These are phyloP conservation scores for Drosophila kepulauana DNA, from an alignment of 1,140 invertebrate species.

Conservation along the genomic window DNA sequence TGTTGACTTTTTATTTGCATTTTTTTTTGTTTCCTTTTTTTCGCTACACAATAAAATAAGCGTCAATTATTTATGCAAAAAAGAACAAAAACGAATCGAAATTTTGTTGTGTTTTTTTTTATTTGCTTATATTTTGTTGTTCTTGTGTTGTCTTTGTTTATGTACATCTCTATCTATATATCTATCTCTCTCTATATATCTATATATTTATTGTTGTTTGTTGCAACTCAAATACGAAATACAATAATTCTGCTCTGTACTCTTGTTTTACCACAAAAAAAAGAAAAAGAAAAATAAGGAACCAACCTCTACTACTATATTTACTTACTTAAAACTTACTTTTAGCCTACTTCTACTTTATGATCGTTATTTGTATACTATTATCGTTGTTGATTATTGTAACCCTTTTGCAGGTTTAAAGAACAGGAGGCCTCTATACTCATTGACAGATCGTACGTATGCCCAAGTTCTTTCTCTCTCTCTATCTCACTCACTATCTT, in stretches of 20 bases:
- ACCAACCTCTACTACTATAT: constrained; percentile 13
- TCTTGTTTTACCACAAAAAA: constrained; percentile 9
- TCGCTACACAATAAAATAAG: constrained; percentile 49
- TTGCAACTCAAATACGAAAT: constrained; percentile 29
- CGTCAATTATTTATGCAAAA: constrained; percentile 50
- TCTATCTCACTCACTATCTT: constrained; percentile 27
- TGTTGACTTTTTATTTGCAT: constrained; percentile 31
- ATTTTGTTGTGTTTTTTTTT: neutral
- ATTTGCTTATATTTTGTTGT: neutral
- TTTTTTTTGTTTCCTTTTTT: neutral
- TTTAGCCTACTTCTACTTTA: constrained; percentile 36
- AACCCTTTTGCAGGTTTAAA: constrained; percentile 92
- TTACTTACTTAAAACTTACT: neutral
- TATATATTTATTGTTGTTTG: constrained; percentile 22
- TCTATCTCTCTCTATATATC: neutral
- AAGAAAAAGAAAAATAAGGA: neutral
- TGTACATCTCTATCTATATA: neutral
- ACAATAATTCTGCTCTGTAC: constrained; percentile 24
- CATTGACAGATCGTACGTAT: constrained; percentile 94
- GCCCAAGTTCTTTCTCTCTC: constrained; percentile 47
- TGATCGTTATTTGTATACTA: constrained; percentile 86
- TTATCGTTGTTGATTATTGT: constrained; percentile 85
- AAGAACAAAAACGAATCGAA: neutral
- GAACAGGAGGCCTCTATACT: constrained; percentile 91
- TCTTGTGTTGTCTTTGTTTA: constrained; percentile 3